Evolutionary conservation across 2,797 vertebrate species (phyloP).

Genomic region (Manis crassicaudata): DNA sequence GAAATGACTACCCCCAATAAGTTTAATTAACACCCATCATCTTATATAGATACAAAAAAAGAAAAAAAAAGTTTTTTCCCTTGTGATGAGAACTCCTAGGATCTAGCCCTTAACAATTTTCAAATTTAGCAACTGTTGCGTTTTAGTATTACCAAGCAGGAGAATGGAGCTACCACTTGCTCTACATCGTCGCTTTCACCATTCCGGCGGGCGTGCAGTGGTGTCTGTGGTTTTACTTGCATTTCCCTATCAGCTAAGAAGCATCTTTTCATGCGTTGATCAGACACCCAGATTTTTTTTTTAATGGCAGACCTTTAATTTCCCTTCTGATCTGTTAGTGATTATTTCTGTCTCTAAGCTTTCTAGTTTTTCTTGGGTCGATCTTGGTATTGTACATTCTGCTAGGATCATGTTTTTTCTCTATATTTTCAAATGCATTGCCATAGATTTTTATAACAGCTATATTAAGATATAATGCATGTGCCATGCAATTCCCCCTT

Average conservation of each 20-base stretch:
- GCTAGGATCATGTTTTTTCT: neutral
- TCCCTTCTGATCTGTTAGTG: neutral
- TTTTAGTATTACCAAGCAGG: neutral
- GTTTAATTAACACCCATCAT: neutral
- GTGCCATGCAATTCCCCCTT: neutral
- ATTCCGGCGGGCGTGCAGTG: neutral
- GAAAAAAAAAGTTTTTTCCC: neutral
- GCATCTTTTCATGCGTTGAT: neutral
- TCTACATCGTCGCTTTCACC: neutral
- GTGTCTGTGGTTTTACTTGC: neutral
- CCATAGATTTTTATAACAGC: neutral
- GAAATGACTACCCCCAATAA: neutral
- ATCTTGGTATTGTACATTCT: neutral
- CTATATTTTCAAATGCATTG: neutral
- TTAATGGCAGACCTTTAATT: neutral
- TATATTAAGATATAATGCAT: constrained; percentile 14
- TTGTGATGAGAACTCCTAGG: neutral
- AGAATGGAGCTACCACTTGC: neutral
- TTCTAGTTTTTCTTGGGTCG: neutral
- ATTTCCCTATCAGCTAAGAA: neutral
- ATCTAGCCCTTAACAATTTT: neutral
- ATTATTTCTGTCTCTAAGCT: constrained; percentile 26
- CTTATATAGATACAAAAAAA: neutral
- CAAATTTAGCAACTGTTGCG: neutral
- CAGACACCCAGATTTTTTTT: neutral